Percentiles rank a stretch among this genome's conserved stretches.
Evolutionary conservation across 2,888 invertebrate species (phyloP).

Genomic region (Strigamia crassipes): DNA sequence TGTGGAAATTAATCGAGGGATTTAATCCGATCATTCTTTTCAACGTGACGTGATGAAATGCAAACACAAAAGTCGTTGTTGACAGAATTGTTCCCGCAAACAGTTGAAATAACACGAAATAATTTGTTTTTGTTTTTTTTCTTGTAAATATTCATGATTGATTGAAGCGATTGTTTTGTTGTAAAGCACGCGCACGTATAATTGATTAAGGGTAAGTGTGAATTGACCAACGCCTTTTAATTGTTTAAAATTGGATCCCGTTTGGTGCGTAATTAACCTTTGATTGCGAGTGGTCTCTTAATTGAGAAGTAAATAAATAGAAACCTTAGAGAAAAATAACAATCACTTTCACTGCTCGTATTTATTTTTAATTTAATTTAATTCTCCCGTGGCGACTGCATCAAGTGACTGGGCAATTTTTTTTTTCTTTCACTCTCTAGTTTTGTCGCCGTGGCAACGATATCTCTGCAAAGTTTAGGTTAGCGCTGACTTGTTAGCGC

Average conservation of each 20-base stretch:
- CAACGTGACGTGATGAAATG: not conserved
- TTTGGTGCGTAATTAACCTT: not conserved
- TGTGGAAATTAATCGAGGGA: constrained; percentile 3
- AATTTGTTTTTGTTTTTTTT: too few species aligned
- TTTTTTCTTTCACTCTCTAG: too few species aligned
- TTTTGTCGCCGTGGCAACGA: too few species aligned
- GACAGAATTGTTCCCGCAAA: not conserved
- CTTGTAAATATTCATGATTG: too few species aligned
- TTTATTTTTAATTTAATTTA: not conserved
- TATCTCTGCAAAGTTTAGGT: too few species aligned
- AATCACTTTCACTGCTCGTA: not conserved
- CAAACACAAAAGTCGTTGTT: not conserved
- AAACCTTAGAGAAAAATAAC: not conserved
- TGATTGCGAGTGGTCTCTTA: constrained; percentile 18
- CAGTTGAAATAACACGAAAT: not conserved
- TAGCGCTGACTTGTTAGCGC: too few species aligned
- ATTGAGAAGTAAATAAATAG: constrained; percentile 2
- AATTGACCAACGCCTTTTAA: not conserved
- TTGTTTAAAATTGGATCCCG: not conserved
- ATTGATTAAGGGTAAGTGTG: not conserved
- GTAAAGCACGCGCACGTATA: too few species aligned
- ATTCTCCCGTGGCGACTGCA: too few species aligned
- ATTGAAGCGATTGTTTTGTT: too few species aligned
- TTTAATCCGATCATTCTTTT: not conserved
- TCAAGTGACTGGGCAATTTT: too few species aligned